Evolutionary conservation across 92 coral and sea anemone species (phyloP).

Genomic region (Actinernus sp.): DNA sequence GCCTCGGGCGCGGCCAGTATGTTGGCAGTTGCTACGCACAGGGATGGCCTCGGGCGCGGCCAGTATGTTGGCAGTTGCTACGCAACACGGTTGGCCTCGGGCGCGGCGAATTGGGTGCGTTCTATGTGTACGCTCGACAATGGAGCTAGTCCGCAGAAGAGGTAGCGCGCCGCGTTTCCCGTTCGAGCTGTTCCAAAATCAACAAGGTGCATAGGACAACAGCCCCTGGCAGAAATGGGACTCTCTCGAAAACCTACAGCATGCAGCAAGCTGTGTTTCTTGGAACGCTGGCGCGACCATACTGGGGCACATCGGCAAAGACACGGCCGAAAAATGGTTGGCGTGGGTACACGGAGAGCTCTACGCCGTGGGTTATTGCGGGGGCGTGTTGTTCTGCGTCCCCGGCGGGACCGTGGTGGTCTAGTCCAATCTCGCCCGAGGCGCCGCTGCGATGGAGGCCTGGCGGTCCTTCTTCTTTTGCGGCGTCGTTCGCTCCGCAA

Average conservation of each 20-base stretch:
- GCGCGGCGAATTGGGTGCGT: too few species aligned
- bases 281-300: not conserved
- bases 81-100: too few species aligned
- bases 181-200: slow-evolving; percentile 13
- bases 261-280: too few species aligned
- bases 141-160: not conserved
- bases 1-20: too few species aligned
- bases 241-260: slow-evolving; percentile 6
- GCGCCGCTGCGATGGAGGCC: not conserved
- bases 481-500: slow-evolving; percentile 8
- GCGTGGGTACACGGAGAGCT: slow-evolving; percentile 24
- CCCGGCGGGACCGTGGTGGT: slow-evolving; percentile 19
- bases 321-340: slow-evolving; percentile 8
- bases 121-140: too few species aligned
- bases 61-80: too few species aligned
- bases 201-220: too few species aligned
- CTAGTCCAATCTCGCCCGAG: not conserved
- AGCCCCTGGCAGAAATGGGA: slow-evolving; percentile 4
- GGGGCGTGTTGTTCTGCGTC: slow-evolving; percentile 24
- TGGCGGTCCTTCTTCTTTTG: slow-evolving; percentile 22
- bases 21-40: too few species aligned
- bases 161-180: too few species aligned
- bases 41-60: too few species aligned
- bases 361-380: slow-evolving; percentile 14
- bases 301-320: slow-evolving; percentile 7